These are phyloP conservation scores for Alcis repandata DNA, from an alignment of 2,888 invertebrate species.

Conservation along the genomic window DNA sequence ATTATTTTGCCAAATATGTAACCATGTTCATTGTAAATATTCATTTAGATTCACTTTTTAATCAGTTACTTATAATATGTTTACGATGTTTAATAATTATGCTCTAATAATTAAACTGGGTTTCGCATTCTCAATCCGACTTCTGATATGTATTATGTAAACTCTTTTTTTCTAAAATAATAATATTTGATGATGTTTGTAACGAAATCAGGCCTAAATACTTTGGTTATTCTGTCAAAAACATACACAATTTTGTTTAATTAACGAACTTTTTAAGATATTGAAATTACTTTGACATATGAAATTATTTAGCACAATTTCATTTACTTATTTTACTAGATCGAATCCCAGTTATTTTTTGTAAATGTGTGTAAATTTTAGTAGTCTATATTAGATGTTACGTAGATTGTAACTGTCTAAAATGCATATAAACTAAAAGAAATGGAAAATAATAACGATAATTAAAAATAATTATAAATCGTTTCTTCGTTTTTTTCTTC, in stretches of 20 bases:
- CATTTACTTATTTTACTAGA: conserved; percentile 50
- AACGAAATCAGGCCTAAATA: conserved; percentile 52
- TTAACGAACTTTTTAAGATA: not conserved
- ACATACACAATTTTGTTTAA: conserved; percentile 8
- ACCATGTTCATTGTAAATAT: conserved; percentile 79
- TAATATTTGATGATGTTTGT: conserved; percentile 7
- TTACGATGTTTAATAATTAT: conserved; percentile 43
- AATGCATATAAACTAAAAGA: conserved; percentile 69
- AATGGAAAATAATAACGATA: conserved; percentile 73
- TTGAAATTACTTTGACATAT: conserved; percentile 10
- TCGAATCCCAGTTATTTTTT: conserved; percentile 75
- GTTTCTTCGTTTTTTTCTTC: conserved; percentile 48
- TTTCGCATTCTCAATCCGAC: conserved; percentile 41
- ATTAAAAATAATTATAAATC: conserved; percentile 79
- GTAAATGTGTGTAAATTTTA: conserved; percentile 84
- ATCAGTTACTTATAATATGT: conserved; percentile 57
- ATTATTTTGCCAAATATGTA: conserved; percentile 83
- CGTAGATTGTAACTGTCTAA: conserved; percentile 81
- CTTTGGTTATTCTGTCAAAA: conserved; percentile 14
- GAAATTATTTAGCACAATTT: conserved; percentile 23
- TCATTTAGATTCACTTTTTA: conserved; percentile 48
- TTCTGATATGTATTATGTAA: conserved; percentile 29
- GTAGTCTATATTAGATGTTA: conserved; percentile 84
- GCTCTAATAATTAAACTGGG: conserved; percentile 53
- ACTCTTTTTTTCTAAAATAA: conserved; percentile 3